Conservation (phyloP, 2,888 invertebrate genomes). For the Chironomus riparius region DNA sequence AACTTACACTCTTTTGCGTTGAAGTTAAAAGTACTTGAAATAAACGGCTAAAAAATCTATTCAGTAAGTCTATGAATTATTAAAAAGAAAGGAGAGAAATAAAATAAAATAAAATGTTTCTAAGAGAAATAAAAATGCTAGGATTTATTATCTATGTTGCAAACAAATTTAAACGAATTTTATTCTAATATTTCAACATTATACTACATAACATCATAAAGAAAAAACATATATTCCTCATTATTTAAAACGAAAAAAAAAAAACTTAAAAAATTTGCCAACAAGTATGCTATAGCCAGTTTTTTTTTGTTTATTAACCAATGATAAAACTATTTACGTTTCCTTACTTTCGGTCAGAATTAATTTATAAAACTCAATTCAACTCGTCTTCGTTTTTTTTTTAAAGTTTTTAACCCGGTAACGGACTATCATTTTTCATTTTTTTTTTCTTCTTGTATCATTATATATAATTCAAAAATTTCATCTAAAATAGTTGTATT, state of each 20-base stretch:
- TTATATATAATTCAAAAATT: constrained; percentile 3
- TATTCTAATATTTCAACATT: constrained; percentile 10
- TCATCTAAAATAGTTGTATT: constrained; percentile 24
- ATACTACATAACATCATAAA: constrained; percentile 8
- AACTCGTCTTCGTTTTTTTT: not conserved
- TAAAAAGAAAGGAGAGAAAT: no score
- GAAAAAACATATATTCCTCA: not conserved
- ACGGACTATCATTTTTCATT: not conserved
- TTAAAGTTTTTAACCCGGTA: not conserved
- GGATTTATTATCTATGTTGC: not conserved
- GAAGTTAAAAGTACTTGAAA: no score
- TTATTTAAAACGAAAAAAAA: not conserved
- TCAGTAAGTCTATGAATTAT: not conserved
- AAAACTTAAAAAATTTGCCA: constrained; percentile 2
- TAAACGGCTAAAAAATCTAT: no score
- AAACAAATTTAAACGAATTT: constrained; percentile 6
- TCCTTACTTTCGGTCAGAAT: no score
- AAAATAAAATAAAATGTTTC: not conserved
- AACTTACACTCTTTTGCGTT: no score
- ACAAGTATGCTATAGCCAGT: not conserved
- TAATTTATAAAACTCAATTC: not conserved
- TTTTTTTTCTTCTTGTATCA: not conserved
- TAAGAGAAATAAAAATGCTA: not conserved
- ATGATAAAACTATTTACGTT: no score
- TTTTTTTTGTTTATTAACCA: not conserved